These are phyloP conservation scores for Drosophila athabasca DNA, from an alignment of 1,140 invertebrate species.

Conservation along the genomic window DNA sequence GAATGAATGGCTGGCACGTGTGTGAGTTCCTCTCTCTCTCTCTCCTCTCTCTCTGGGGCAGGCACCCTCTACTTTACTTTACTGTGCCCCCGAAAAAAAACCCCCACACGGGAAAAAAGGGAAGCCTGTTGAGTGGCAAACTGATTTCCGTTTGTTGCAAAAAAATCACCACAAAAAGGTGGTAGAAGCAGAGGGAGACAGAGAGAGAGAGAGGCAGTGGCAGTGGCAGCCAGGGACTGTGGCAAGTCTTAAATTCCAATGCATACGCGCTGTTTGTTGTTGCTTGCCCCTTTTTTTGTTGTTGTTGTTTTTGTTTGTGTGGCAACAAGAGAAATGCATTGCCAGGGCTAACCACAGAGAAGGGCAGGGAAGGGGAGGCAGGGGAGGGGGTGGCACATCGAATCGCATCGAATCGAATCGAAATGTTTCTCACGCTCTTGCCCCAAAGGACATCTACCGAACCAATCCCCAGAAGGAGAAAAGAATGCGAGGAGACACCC, in stretches of 20 bases:
- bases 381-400: background rate
- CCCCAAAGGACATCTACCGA: conserved; percentile 17
- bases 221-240: conserved; percentile 35
- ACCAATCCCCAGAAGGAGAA: background rate
- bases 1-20: too few species aligned
- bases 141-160: conserved; percentile 75
- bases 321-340: conserved; percentile 77
- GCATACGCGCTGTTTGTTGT: conserved; percentile 63
- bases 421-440: conserved; percentile 50
- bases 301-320: conserved; percentile 29
- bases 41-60: too few species aligned
- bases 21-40: too few species aligned
- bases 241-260: conserved; percentile 73
- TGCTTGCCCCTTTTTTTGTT: conserved; percentile 7
- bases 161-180: conserved; percentile 16
- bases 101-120: conserved; percentile 78
- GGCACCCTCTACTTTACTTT: conserved; percentile 2
- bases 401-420: background rate
- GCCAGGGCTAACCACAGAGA: conserved; percentile 41
- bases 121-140: conserved; percentile 79
- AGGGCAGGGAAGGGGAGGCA: background rate
- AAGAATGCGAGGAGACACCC: conserved; percentile 28
- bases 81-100: conserved; percentile 28
- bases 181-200: background rate
- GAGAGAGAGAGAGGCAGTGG: background rate